phyloP scores from a whole-genome alignment of 2,888 invertebrate species.

The Drosophila diplacantha region DNA sequence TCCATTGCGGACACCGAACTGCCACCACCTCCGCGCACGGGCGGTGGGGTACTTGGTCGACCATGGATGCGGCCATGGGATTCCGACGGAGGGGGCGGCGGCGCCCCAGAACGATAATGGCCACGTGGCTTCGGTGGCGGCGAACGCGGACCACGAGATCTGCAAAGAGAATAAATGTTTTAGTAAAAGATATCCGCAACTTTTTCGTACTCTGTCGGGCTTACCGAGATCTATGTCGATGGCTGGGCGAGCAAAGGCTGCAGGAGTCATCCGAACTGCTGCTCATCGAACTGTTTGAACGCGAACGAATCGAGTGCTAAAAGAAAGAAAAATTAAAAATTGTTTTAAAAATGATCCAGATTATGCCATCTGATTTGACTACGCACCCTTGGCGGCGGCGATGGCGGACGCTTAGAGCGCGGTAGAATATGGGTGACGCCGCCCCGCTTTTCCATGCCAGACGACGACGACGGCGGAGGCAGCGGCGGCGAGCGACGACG shows the following conservation, averaged over 20 bases:
- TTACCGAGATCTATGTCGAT: conserved; percentile 77
- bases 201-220: background rate
- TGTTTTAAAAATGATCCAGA: background rate
- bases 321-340: background rate
- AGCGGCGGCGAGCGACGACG: conserved; percentile 71
- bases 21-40: conserved; percentile 49
- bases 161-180: conserved; percentile 13
- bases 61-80: conserved; percentile 72
- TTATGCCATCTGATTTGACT: background rate
- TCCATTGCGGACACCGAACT: conserved; percentile 52
- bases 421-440: conserved; percentile 73
- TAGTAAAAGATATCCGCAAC: background rate
- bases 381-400: conserved; percentile 78
- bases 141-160: conserved; percentile 75
- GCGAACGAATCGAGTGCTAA: conserved; percentile 80
- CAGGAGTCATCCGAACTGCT: conserved; percentile 91
- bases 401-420: conserved; percentile 77
- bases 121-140: conserved; percentile 76
- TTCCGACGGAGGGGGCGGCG: conserved; percentile 59
- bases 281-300: conserved; percentile 86
- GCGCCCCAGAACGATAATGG: conserved; percentile 70
- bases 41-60: conserved; percentile 75
- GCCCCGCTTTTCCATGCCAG: conserved; percentile 65
- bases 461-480: conserved; percentile 69
- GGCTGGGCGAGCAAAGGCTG: conserved; percentile 87